Evolutionary conservation across 2,888 invertebrate genomes (phyloP).

Genomic region (Oscheius sp.): DNA sequence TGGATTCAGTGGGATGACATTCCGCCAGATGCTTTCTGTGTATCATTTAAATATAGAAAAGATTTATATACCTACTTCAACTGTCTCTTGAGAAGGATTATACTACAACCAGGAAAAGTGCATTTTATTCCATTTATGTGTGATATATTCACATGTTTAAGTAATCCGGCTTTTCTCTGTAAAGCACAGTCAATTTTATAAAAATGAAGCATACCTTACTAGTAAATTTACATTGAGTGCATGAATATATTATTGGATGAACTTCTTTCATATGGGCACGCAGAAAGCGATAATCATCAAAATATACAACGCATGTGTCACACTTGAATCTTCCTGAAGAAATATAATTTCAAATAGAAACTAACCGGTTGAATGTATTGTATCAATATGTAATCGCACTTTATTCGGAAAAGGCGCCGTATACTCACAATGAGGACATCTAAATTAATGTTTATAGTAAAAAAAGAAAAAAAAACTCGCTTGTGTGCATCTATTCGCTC

Average conservation of each 20-base stretch:
- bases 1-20: neutral
- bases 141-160: constrained; percentile 40
- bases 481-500: neutral
- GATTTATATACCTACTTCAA: constrained; percentile 29
- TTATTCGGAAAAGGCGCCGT: constrained; percentile 32
- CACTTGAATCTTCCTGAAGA: constrained; percentile 30
- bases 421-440: constrained; percentile 23
- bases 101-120: constrained; percentile 46
- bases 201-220: constrained; percentile 33
- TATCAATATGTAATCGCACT: constrained; percentile 20
- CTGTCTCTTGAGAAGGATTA: constrained; percentile 40
- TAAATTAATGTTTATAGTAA: neutral
- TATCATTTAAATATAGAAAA: neutral
- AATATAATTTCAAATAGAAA: neutral
- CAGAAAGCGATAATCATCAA: constrained; percentile 32
- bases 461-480: neutral
- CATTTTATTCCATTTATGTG: constrained; percentile 50
- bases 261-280: constrained; percentile 31
- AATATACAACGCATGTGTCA: constrained; percentile 26
- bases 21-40: constrained; percentile 24
- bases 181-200: constrained; percentile 2
- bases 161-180: constrained; percentile 36
- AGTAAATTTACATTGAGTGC: constrained; percentile 37
- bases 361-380: constrained; percentile 15
- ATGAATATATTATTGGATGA: constrained; percentile 41